Percentiles rank a stretch among this genome's conserved stretches.
These are phyloP conservation scores for Triplophysa siluroides DNA, from an alignment of 2,113 vertebrate genomes.

Conservation along the genomic window DNA sequence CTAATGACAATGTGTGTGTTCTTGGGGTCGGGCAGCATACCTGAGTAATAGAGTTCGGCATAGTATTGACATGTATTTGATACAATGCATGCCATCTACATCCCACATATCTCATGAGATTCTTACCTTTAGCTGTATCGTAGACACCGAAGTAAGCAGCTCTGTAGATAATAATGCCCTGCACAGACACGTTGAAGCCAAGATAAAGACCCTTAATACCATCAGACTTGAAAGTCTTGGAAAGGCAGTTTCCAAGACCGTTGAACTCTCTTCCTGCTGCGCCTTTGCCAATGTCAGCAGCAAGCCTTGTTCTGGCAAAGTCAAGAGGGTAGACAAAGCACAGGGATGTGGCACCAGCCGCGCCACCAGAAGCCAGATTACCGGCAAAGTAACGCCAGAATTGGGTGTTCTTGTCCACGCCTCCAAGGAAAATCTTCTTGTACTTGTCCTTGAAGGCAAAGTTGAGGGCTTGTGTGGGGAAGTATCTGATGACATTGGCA, in stretches of 20 bases:
- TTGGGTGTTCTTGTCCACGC: slow-evolving; percentile 94
- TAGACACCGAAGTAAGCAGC: slow-evolving; percentile 98
- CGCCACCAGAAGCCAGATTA: slow-evolving; percentile 93
- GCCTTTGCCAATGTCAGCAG: slow-evolving; percentile 94
- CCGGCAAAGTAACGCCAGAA: slow-evolving; percentile 99
- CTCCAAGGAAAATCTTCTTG: slow-evolving; percentile 98
- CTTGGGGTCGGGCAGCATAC: slow-evolving; percentile 98
- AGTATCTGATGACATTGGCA: slow-evolving; percentile 99
- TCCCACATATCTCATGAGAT: neutral
- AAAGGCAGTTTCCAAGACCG: slow-evolving; percentile 89
- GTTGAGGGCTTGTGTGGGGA: slow-evolving; percentile 98
- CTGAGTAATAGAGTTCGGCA: slow-evolving; percentile 65
- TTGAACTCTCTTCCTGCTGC: slow-evolving; percentile 84
- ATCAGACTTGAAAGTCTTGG: slow-evolving; percentile 92
- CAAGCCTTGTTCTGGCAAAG: slow-evolving; percentile 96
- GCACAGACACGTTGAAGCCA: slow-evolving; percentile 96
- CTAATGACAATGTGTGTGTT: slow-evolving; percentile 93
- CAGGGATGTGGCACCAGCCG: slow-evolving; percentile 94
- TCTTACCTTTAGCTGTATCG: slow-evolving; percentile 96
- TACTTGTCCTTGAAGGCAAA: slow-evolving; percentile 99
- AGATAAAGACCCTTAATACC: slow-evolving; percentile 90
- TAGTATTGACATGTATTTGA: neutral
- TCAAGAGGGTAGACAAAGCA: slow-evolving; percentile 99
- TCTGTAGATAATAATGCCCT: slow-evolving; percentile 99
- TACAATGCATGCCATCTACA: neutral